A percentile compares a stretch with the other conserved stretches of the same genome.
Evolutionary conservation across 2,797 vertebrate species (phyloP).

Genomic region (Fundulus diaphanus): DNA sequence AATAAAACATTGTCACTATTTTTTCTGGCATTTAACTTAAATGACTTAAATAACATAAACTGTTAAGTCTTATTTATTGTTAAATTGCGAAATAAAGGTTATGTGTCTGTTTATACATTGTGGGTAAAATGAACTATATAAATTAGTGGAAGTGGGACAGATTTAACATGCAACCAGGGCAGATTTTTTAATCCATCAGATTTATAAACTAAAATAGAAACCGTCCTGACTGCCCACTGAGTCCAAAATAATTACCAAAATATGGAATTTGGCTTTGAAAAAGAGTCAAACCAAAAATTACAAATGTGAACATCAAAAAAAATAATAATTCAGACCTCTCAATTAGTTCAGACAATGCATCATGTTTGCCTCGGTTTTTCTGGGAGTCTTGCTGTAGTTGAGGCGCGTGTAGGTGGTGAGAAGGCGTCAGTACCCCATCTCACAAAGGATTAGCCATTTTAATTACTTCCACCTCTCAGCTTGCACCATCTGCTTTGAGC

Average conservation of each 20-base stretch:
- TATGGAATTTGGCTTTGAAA: constrained; percentile 33
- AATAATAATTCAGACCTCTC: constrained; percentile 5
- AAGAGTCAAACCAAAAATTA: constrained; percentile 21
- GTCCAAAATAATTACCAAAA: constrained; percentile 30
- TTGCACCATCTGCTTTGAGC: constrained; percentile 74
- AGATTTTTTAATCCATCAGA: constrained; percentile 14
- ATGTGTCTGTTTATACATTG: neutral
- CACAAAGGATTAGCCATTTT: constrained; percentile 79
- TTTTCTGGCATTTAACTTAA: neutral
- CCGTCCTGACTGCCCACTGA: constrained; percentile 10
- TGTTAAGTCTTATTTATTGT: neutral
- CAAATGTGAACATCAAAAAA: constrained; percentile 21
- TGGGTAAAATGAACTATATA: neutral
- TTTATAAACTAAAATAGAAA: constrained; percentile 46
- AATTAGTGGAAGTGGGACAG: constrained; percentile 3
- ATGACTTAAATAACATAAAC: neutral
- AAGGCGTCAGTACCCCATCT: constrained; percentile 65
- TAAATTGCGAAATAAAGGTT: neutral
- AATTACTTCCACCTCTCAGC: constrained; percentile 80
- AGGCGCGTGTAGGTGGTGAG: constrained; percentile 11
- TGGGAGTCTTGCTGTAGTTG: constrained; percentile 11
- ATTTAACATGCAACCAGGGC: constrained; percentile 15
- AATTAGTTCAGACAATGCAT: constrained; percentile 1
- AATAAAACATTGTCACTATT: neutral
- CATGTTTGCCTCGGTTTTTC: constrained; percentile 29